Evolutionary conservation across 2,797 vertebrate genomes (phyloP).

Genomic region (Coregonus sp.): DNA sequence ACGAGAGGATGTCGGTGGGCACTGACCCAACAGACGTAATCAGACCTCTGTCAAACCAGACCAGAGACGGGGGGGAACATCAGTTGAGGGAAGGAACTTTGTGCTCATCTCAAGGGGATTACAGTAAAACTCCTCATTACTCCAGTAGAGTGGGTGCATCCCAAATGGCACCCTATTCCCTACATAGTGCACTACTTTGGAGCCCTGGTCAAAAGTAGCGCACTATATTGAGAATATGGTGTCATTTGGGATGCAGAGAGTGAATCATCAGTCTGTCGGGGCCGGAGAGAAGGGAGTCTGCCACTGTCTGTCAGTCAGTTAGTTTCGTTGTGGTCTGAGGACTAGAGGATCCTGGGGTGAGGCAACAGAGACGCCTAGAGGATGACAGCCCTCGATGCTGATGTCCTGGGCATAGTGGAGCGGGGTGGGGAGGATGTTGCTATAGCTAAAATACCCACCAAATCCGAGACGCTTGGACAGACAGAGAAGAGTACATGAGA

Average conservation of each 20-base stretch:
- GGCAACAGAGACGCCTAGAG: conserved; percentile 63
- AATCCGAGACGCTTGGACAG: background rate
- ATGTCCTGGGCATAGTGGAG: too few relatives aligned
- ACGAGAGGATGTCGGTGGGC: conserved; percentile 9
- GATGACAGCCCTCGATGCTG: conserved; percentile 33
- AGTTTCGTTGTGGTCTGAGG: background rate
- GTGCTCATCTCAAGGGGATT: conserved; percentile 47
- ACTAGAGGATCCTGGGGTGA: background rate
- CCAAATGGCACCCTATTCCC: too few relatives aligned
- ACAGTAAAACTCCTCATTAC: conserved; percentile 44
- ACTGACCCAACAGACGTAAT: background rate
- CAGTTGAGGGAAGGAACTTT: conserved; percentile 15
- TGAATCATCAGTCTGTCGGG: conserved; percentile 61
- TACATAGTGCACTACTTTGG: too few relatives aligned
- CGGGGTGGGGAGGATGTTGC: background rate
- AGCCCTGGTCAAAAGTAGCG: too few relatives aligned
- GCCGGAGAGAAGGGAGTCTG: conserved; percentile 6
- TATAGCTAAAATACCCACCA: background rate
- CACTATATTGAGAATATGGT: too few relatives aligned
- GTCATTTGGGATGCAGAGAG: conserved; percentile 9
- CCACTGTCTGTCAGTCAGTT: background rate
- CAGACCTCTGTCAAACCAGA: background rate
- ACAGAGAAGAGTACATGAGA: too few relatives aligned
- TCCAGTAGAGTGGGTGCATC: conserved; percentile 7
- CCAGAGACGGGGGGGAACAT: background rate